Conservation (phyloP, 2,797 vertebrate species). For the Tokudaia tokunoshimensis region DNA sequence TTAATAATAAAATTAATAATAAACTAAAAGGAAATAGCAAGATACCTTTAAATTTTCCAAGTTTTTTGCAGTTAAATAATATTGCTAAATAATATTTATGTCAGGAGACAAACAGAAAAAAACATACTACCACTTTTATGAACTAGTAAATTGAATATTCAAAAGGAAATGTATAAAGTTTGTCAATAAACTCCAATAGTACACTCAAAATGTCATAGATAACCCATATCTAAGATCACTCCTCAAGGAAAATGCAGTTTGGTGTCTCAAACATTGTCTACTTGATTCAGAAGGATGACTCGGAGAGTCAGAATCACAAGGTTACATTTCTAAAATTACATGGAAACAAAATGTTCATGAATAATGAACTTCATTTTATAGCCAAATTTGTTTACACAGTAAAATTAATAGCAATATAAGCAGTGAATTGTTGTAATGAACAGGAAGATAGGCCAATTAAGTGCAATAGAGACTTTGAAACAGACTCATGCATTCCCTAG, state of each 20-base stretch:
- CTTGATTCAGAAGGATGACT: neutral
- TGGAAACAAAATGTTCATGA: constrained; percentile 4
- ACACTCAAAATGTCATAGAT: neutral
- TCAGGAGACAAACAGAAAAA: neutral
- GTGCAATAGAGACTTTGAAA: neutral
- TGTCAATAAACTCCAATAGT: neutral
- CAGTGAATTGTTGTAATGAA: neutral
- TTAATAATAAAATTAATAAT: neutral
- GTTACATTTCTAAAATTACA: constrained; percentile 1
- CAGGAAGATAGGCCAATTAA: neutral
- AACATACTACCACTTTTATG: too few species aligned
- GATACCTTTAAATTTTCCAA: neutral
- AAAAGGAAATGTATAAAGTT: neutral
- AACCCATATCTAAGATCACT: neutral
- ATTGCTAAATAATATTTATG: neutral
- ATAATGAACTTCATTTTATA: constrained; percentile 13
- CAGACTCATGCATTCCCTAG: neutral
- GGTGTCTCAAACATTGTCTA: neutral
- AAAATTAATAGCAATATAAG: neutral
- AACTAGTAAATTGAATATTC: constrained; percentile 13
- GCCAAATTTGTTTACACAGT: neutral
- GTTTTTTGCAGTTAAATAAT: neutral
- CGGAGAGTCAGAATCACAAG: neutral
- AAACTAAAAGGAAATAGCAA: neutral
- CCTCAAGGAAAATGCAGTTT: neutral